phyloP scores from a whole-genome alignment of 2,797 vertebrate species.

The Clarias laeviceps region DNA sequence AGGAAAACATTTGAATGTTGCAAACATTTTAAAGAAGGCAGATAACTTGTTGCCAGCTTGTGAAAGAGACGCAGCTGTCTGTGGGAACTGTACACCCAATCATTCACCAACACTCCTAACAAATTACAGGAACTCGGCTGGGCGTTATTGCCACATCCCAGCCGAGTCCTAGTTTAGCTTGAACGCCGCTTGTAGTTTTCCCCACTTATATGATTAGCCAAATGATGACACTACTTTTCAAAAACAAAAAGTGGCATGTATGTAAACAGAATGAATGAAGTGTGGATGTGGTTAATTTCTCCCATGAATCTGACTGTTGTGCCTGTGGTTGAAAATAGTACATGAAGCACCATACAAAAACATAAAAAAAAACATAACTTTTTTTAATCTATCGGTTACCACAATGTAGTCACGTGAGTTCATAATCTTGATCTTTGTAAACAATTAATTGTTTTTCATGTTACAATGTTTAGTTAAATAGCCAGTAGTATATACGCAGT shows the following conservation, averaged over 20 bases:
- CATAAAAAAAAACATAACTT: neutral
- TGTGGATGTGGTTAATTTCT: neutral
- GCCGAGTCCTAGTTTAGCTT: too few relatives aligned
- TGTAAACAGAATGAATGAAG: neutral
- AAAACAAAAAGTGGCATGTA: neutral
- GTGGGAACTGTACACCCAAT: too few relatives aligned
- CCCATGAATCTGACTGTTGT: neutral
- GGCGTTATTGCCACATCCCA: too few relatives aligned
- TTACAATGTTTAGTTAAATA: neutral
- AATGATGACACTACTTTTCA: neutral
- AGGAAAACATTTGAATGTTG: too few relatives aligned
- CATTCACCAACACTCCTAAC: too few relatives aligned
- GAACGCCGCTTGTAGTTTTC: neutral
- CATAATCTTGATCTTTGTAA: neutral
- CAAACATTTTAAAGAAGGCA: too few relatives aligned
- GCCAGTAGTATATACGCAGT: neutral
- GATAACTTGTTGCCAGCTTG: too few relatives aligned
- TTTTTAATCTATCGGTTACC: too few relatives aligned
- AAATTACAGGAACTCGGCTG: too few relatives aligned
- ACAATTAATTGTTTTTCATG: neutral
- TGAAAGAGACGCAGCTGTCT: too few relatives aligned
- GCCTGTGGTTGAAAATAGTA: neutral
- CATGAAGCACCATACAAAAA: neutral
- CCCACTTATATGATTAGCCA: neutral
- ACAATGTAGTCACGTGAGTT: neutral